A percentile compares a stretch with the other conserved stretches of the same genome.
These are phyloP conservation scores for Notechis scutatus DNA, from an alignment of 2,113 vertebrate species.

Conservation along the genomic window DNA sequence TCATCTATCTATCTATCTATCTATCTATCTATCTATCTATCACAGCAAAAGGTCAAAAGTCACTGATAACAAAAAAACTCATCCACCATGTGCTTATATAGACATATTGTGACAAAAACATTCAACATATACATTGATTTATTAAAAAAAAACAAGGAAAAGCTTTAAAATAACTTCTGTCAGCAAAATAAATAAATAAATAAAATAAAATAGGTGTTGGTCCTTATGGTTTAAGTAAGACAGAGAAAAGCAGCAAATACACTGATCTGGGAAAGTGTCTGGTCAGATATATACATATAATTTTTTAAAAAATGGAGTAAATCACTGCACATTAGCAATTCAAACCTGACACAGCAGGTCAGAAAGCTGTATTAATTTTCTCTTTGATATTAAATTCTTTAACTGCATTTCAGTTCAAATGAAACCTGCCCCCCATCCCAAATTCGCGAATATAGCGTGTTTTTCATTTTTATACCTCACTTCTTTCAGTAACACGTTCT, in stretches of 20 bases:
- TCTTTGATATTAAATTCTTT: background rate
- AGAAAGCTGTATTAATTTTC: background rate
- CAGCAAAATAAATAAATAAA: background rate
- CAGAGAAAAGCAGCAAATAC: background rate
- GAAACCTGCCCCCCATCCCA: background rate
- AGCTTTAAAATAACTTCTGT: background rate
- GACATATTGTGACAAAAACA: background rate
- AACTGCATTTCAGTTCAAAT: background rate
- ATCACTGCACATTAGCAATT: background rate
- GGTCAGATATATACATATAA: background rate
- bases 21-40: too few relatives aligned
- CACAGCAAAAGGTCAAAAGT: background rate
- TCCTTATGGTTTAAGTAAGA: background rate
- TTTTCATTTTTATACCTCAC: background rate
- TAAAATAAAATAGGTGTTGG: background rate
- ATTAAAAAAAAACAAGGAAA: background rate
- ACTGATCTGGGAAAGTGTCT: background rate
- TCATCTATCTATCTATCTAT: too few relatives aligned
- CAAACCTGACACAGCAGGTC: background rate
- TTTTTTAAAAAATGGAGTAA: background rate
- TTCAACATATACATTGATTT: background rate
- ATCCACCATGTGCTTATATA: background rate
- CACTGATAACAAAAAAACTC: background rate
- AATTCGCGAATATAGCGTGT: background rate
- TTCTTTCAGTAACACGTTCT: background rate